Evolutionary conservation across 2,797 vertebrate genomes (phyloP), one percentile per base, ranked within the genome.

Genomic region (Sebastes reedi): DNA sequence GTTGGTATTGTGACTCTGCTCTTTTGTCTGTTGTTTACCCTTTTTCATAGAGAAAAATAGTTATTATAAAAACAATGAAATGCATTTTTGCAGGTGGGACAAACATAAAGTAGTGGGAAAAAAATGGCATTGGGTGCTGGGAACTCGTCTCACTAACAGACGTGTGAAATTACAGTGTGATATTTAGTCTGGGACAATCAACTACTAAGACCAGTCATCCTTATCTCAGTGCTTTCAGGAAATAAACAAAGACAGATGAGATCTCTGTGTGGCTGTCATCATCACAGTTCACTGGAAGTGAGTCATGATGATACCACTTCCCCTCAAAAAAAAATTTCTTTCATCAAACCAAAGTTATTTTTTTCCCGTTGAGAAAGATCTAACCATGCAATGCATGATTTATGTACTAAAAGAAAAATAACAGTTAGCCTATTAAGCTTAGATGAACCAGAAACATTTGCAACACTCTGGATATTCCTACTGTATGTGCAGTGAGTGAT

Each of bases 301-400:
- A 88, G 62, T 84, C 79, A 79, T 52, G 56, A 85, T 77, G 12
- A 86, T 67, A 64, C 91, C 87, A 90, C 74, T 73, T 79, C 62
- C 81, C 20, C 30, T 3, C 27, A 70, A 50, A 54, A 25, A 67
- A 24, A 66, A 6, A 6, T 54, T 13, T 84, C 42, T 58, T 29
- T 27, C 46, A 27, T 52, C 46, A 34, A 61, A 67, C 68, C 29
- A 64, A 72, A 80, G 22, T 25, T 54, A n/a, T n/a, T 7, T 24
- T n/a, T 42, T 60, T 70, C 30, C 69, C 50, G 3, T 20, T 67
- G 6, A 39, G 55, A 61, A 50, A 62, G 56, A 79, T 60, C 12
- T 7, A 66, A 14, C 25, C 52, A 13, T 70, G 64, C 54, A 81
- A 55, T 32, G 14, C 42, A 32, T 74, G n/a, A 68, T 54, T 61